Base-by-base conservation (phyloP, 2,888 invertebrate genomes). In the Drosophila mimetica region DNA sequence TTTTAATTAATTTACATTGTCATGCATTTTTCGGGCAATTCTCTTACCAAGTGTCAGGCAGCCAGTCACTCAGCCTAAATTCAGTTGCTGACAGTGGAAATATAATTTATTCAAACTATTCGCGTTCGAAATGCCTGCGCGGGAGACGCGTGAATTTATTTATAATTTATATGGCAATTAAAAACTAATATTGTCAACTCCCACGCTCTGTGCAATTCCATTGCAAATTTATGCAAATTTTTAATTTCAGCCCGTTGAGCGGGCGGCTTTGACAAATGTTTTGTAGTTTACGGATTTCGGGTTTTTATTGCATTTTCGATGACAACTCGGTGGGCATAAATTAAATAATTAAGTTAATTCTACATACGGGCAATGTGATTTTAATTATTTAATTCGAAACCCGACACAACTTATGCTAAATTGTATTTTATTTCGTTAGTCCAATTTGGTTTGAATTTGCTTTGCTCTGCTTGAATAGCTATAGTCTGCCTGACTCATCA, bases 101-200 rank as follows among this genome's bases (percentile, higher is more conserved):
- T 18, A 74, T 69, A 77, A 84, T 84, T 75, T 85, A 84, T 85
- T 85, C 72, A 84, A 73, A 79, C 71, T 72, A 72, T 76, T 75
- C 52, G 60, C 71, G 50, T 63, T 58, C 32, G 44, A 36, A 65
- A 57, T 53, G 37, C 36, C 51, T 55, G 59, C 47, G 30, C 59
- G 51, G 50, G 44, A 57, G 42, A 48, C 57, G 57, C 55, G 61
- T 61, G 50, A 48, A 80, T 85, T 83, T 83, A 82, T 86, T 73
- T 82, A 83, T 82, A 82, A 82, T 82, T 82, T 82, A 83, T 79
- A 76, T 82, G 71, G 82, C 82, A 82, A 82, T 82, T 82, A 82
- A 82, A 82, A 85, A 72, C 81, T 85, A 82, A 82, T 82, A 82
- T 85, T 82, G 76, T 77, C 71, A 67, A 58, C 75, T 65, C 58